Conservation (phyloP, 2,113 vertebrate species). For the Sinocyclocheilus rhinocerous region DNA sequence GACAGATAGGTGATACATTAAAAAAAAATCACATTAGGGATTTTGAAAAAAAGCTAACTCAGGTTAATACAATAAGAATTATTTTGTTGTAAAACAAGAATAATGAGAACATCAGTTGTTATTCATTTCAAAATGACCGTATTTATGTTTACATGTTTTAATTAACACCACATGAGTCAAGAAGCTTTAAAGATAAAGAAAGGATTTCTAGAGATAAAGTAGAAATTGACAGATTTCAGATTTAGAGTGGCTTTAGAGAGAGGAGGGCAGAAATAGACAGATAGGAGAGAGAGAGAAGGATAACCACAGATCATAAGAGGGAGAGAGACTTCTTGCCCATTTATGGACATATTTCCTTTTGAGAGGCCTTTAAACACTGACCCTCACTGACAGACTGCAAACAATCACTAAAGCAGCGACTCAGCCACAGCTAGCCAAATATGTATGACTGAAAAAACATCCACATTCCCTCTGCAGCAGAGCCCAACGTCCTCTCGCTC, state of each 20-base stretch:
- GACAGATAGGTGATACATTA: too few relatives aligned
- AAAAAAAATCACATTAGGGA: background rate
- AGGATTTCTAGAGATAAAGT: constrained; percentile 18
- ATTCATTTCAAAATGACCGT: background rate
- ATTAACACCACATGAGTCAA: background rate
- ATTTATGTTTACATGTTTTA: background rate
- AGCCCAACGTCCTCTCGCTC: constrained; percentile 7
- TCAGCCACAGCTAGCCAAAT: constrained; percentile 66
- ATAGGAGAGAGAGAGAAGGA: constrained; percentile 25
- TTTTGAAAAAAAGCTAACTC: background rate
- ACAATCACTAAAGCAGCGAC: constrained; percentile 62
- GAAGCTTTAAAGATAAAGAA: constrained; percentile 21
- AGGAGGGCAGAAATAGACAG: constrained; percentile 3
- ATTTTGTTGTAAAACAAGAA: background rate
- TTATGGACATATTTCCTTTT: constrained; percentile 83
- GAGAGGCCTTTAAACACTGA: constrained; percentile 72
- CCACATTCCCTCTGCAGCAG: constrained; percentile 70
- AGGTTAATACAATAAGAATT: background rate
- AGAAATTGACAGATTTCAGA: background rate
- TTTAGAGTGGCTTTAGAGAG: constrained; percentile 15
- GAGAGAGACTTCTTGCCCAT: constrained; percentile 73
- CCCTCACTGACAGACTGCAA: constrained; percentile 67
- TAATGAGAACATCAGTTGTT: background rate
- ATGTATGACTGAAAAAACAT: constrained; percentile 70
- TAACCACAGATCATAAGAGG: constrained; percentile 35